A percentile compares a stretch with the other conserved stretches of the same genome.
These are phyloP conservation scores for Capitulum mitella DNA, from an alignment of 2,888 invertebrate genomes.

Conservation along the genomic window DNA sequence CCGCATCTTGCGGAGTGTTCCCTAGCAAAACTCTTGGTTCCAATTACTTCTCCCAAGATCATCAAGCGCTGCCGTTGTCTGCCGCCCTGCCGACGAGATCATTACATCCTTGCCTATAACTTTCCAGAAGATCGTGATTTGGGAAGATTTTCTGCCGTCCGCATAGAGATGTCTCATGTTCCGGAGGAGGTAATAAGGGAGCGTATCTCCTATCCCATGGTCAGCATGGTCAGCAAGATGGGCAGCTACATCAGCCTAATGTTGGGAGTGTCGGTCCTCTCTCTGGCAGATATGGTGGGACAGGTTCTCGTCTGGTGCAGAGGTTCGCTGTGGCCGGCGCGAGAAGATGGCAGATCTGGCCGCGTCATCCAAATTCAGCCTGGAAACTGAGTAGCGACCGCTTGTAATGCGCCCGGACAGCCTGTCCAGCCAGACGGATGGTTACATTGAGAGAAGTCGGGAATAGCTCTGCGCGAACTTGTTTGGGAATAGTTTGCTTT, in stretches of 20 bases:
- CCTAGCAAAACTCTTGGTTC: background rate
- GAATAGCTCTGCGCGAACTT: too few relatives aligned
- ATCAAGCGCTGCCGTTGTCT: background rate
- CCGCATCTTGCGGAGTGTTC: background rate
- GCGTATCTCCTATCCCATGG: background rate
- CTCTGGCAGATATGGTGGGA: background rate
- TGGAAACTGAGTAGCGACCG: too few relatives aligned
- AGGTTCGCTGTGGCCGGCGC: too few relatives aligned
- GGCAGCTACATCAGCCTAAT: background rate
- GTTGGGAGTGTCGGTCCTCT: background rate
- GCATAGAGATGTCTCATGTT: background rate
- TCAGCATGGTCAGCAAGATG: slow-evolving; percentile 2
- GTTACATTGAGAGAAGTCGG: too few relatives aligned
- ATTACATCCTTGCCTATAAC: background rate
- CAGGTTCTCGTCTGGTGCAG: too few relatives aligned
- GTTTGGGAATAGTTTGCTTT: too few relatives aligned
- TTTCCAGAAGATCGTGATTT: too few relatives aligned
- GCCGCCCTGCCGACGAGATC: background rate
- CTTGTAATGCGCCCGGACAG: too few relatives aligned
- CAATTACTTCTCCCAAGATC: background rate
- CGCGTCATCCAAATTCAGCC: too few relatives aligned
- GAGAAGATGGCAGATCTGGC: too few relatives aligned
- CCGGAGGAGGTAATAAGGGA: background rate
- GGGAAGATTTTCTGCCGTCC: too few relatives aligned
- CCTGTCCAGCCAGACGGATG: too few relatives aligned